phyloP scores from a whole-genome alignment of 1,140 invertebrate genomes.

The Macrotrachela quadricornifera region DNA sequence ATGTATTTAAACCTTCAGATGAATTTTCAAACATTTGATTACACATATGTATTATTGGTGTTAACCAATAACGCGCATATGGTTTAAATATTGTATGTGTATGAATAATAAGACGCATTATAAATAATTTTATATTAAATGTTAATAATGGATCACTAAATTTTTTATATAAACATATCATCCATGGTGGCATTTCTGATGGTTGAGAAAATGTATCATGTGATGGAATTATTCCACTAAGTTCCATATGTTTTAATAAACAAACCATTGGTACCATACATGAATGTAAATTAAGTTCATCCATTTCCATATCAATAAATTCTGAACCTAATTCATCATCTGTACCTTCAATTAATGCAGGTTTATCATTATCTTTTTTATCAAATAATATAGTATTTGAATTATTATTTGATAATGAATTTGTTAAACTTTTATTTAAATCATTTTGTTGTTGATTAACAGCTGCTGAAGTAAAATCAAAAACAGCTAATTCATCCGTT shows the following conservation, averaged over 20 bases:
- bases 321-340: too few relatives aligned
- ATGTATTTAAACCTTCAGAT: slow-evolving; percentile 27
- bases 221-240: slow-evolving; percentile 16
- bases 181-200: slow-evolving; percentile 31
- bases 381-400: too few relatives aligned
- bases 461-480: slow-evolving; percentile 14
- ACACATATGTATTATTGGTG: slow-evolving; percentile 33
- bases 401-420: too few relatives aligned
- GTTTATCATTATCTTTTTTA: too few relatives aligned
- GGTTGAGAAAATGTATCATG: slow-evolving; percentile 10
- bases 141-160: slow-evolving; percentile 22
- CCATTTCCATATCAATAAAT: slow-evolving; percentile 35
- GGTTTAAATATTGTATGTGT: slow-evolving; percentile 35
- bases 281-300: slow-evolving; percentile 43
- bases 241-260: slow-evolving; percentile 24
- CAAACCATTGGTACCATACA: slow-evolving; percentile 39
- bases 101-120: slow-evolving; percentile 41
- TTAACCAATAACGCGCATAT: slow-evolving; percentile 35
- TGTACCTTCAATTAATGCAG: too few relatives aligned
- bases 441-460: too few relatives aligned
- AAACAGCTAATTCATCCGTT: slow-evolving; percentile 26
- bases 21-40: slow-evolving; percentile 20
- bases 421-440: too few relatives aligned
- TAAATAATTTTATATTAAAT: slow-evolving; percentile 39
- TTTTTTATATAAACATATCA: slow-evolving; percentile 31